Conservation (phyloP, 2,113 vertebrate genomes). For the Lampris megalopsis region DNA sequence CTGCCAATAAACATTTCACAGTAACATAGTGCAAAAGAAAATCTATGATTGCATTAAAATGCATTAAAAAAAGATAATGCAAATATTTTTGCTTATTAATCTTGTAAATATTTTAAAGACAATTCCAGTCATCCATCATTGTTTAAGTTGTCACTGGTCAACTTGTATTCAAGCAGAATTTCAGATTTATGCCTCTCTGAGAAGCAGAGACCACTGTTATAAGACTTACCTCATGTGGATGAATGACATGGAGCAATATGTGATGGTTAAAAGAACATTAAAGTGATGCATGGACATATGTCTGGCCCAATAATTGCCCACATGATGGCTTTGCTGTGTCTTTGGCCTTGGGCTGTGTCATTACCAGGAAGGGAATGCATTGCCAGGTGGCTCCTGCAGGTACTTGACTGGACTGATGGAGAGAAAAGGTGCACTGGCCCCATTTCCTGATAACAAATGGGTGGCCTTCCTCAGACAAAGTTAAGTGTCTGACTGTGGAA, state of each 20-base stretch:
- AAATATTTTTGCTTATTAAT: slow-evolving; percentile 40
- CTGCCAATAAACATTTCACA: slow-evolving; percentile 9
- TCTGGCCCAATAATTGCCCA: slow-evolving; percentile 46
- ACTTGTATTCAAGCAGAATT: slow-evolving; percentile 5
- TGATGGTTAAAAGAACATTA: slow-evolving; percentile 64
- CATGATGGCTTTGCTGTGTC: slow-evolving; percentile 49
- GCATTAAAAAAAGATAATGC: slow-evolving; percentile 38
- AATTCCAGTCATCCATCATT: slow-evolving; percentile 22
- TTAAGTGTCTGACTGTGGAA: slow-evolving; percentile 36
- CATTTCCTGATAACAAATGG: slow-evolving; percentile 52
- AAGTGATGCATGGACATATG: slow-evolving; percentile 55
- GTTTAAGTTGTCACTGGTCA: slow-evolving; percentile 17
- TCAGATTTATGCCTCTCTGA: slow-evolving; percentile 33
- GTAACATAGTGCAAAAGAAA: slow-evolving; percentile 10
- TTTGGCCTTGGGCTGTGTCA: slow-evolving; percentile 60
- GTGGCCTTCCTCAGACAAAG: slow-evolving; percentile 14
- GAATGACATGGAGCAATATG: slow-evolving; percentile 31
- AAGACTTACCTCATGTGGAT: slow-evolving; percentile 42
- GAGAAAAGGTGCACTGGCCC: slow-evolving; percentile 31
- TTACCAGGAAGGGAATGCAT: slow-evolving; percentile 51
- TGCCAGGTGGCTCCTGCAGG: slow-evolving; percentile 52
- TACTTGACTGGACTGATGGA: slow-evolving; percentile 48
- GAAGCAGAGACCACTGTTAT: slow-evolving; percentile 19
- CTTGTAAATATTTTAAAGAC: slow-evolving; percentile 20
- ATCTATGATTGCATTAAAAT: slow-evolving; percentile 33